Percentiles rank a stretch among this genome's conserved stretches.
Evolutionary conservation across 2,888 invertebrate genomes (phyloP).

Genomic region (Amphipyra tragopoginis): DNA sequence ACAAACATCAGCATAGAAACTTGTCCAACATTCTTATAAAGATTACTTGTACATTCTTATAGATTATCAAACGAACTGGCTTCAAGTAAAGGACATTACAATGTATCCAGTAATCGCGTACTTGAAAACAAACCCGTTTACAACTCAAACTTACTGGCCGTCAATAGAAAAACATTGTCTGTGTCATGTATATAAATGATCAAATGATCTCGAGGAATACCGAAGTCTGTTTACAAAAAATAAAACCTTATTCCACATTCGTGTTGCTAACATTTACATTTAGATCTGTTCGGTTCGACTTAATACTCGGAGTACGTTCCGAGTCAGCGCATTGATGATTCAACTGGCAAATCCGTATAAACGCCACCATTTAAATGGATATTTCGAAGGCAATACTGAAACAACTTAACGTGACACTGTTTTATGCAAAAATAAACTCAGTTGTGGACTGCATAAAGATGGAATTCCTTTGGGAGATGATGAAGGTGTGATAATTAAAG

Average conservation of each 20-base stretch:
- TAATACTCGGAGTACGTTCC: conserved; percentile 58
- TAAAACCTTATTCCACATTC: conserved; percentile 58
- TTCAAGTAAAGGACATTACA: conserved; percentile 34
- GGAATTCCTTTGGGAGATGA: conserved; percentile 33
- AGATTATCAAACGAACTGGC: conserved; percentile 33
- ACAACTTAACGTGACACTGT: conserved; percentile 35
- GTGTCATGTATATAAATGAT: conserved; percentile 59
- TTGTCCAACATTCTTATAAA: conserved; percentile 45
- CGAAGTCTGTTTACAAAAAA: conserved; percentile 57
- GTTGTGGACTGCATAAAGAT: conserved; percentile 31
- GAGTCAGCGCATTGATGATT: conserved; percentile 70
- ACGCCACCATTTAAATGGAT: conserved; percentile 72
- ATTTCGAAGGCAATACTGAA: conserved; percentile 51
- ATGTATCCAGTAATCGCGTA: conserved; percentile 46
- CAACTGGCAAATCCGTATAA: conserved; percentile 73
- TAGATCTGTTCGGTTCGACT: conserved; percentile 53
- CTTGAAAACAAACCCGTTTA: conserved; percentile 51
- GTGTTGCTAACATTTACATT: conserved; percentile 58
- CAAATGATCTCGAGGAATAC: conserved; percentile 55
- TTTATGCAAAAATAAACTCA: conserved; percentile 44
- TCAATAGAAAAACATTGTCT: conserved; percentile 56
- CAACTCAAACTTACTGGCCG: conserved; percentile 30
- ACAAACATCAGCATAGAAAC: conserved; percentile 40
- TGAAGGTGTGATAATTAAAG: conserved; percentile 69
- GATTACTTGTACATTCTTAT: conserved; percentile 34